Evolutionary conservation across 2,888 invertebrate species (phyloP), one percentile per base, ranked within the genome.

Genomic region (Bibio marci): DNA sequence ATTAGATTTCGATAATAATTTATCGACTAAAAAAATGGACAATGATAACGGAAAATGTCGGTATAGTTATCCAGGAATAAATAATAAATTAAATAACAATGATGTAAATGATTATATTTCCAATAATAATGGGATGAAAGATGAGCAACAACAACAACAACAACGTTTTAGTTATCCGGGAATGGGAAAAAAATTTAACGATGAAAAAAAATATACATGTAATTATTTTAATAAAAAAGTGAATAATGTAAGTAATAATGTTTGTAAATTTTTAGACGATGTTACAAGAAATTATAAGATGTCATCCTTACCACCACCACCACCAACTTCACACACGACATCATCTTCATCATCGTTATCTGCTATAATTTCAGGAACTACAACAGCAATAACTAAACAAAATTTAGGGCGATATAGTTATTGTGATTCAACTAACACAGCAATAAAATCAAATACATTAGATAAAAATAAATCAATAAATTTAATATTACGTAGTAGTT

Each of bases 161-260:
- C 53, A 40, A 17, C 37, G 62, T 12, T 62, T 59, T 38, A 62
- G 62, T 46, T 62, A 60, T 44, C 62, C 62, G 7, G 60, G 61
- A 14, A 35, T 45, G 40, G 22, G 54, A 52, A 7, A 45, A 43
- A 4, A 46, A 44, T 38, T 32, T 14, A 37, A 14, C 13, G 34
- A 35, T 32, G 43, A 28, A 33, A 44, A 36, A 45, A 48, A 48
- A 37, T 49, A 48, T 35, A 44, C 49, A 15, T 48, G 49, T 30
- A 35, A 48, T 22, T 36, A 48, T 35, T 43, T 22, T 22, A 22
- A 22, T n/a, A 40, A 26, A 4, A 30, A 30, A 15, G 27, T 28
- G 19, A 18, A 31, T 27, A 38, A 25, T 14, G 37, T 30, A n/a
- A n/a, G n/a, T n/a, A n/a, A n/a, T n/a, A n/a, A n/a, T n/a, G n/a